Base-by-base conservation (phyloP, 2,797 vertebrate species). In the Lepilemur septentrionalis region DNA sequence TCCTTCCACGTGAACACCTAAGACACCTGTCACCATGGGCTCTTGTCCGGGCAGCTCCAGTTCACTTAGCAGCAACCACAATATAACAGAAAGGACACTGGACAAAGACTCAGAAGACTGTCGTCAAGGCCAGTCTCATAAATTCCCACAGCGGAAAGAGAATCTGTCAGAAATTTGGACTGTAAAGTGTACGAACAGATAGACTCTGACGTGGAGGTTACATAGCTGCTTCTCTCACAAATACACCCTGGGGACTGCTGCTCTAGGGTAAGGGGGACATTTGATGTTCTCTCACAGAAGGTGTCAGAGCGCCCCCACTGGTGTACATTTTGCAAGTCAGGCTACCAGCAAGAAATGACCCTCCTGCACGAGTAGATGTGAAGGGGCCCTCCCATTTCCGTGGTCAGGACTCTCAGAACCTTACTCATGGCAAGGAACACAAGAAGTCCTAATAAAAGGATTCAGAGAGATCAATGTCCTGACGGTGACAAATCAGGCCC, bases 211-310 rank as follows among this genome's bases (percentile, higher is more conserved):
- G 25, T 48, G 22, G 67, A 65, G 61, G 67, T 32, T 59, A n/a
- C 43, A 22, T 1, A 76, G 52, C 8, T 22, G 6, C 46, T 67
- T 69, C 43, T 65, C 32, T 32, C 28, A 70, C 57, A 43, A n/a
- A 79, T 32, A 30, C 6, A 30, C 5, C 38, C 1, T 11, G 9
- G 55, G 55, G 55, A 57, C 55, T 23, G 55, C 55, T 63, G 41
- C 1, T 3, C 59, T 63, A 75, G 43, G n/a, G 7, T 57, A 6
- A 69, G 0, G 13, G 7, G 2, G 14, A 15, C 9, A 25, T 57
- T 72, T 61, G 82, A 35, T 52, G 35, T 7, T 22, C 22, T 89
- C 22, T 92, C 35, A 38, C n/a, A 91, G 6, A 93, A 86, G 46
- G 9, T 72, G 17, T 55, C 87, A 79, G 35, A 78, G 8, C 17